These are phyloP conservation scores for Bergia puertoricense DNA, from an alignment of 92 coral and sea anemone species.

Conservation along the genomic window DNA sequence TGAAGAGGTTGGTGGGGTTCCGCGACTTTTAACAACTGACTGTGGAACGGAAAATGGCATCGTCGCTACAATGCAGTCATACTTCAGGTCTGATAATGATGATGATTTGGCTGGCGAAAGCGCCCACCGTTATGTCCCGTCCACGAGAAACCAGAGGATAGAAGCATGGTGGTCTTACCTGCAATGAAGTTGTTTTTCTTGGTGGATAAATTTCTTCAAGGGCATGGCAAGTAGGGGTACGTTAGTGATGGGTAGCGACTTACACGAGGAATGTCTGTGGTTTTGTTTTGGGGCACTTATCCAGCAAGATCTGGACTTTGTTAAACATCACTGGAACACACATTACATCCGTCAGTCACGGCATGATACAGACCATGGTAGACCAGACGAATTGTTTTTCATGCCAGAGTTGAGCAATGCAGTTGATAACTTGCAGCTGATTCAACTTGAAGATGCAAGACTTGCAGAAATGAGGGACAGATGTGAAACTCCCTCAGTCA, in stretches of 20 bases:
- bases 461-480: neutral
- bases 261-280: neutral
- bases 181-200: conserved; percentile 27
- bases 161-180: conserved; percentile 10
- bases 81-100: conserved; percentile 28
- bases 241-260: neutral
- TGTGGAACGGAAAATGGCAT: conserved; percentile 49
- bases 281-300: neutral
- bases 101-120: conserved; percentile 48
- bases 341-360: conserved; percentile 1
- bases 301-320: conserved; percentile 13
- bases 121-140: conserved; percentile 23
- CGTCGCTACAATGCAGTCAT: conserved; percentile 37
- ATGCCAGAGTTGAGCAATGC: conserved; percentile 1
- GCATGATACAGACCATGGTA: conserved; percentile 11
- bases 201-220: conserved; percentile 53
- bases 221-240: conserved; percentile 36
- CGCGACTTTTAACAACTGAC: conserved; percentile 35
- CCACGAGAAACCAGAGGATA: neutral
- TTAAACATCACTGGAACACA: conserved; percentile 17
- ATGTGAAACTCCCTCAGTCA: neutral
- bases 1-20: conserved; percentile 38
- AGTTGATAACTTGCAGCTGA: neutral
- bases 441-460: neutral
- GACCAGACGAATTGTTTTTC: neutral